Percentiles rank a stretch among this genome's conserved stretches.
Evolutionary conservation across 2,888 invertebrate species (phyloP).

Genomic region (Drosophila lacicola): DNA sequence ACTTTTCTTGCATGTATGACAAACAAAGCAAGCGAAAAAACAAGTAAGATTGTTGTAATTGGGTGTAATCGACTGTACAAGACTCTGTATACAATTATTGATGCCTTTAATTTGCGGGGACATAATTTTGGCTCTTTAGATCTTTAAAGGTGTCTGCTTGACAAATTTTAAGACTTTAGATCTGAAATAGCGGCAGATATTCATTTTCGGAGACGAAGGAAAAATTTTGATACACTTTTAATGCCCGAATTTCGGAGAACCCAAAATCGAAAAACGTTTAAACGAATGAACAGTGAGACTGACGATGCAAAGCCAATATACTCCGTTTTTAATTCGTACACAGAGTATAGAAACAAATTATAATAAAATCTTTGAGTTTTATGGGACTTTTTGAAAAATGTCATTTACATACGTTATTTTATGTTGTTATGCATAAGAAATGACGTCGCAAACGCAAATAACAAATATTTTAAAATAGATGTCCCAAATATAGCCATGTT

Average conservation of each 20-base stretch:
- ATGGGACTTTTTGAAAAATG: constrained; percentile 66
- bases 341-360: constrained; percentile 45
- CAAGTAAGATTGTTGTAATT: neutral
- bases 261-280: no score
- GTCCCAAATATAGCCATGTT: neutral
- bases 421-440: constrained; percentile 40
- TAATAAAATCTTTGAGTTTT: constrained; percentile 74
- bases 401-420: constrained; percentile 82
- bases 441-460: constrained; percentile 1
- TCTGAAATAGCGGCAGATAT: no score
- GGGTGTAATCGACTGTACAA: neutral
- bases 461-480: constrained; percentile 3
- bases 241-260: neutral
- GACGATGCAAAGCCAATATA: neutral
- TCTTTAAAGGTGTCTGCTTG: no score
- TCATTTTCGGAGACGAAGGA: no score
- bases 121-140: no score
- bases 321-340: neutral
- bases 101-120: no score
- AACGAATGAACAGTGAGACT: no score
- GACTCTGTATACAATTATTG: neutral
- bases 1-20: constrained; percentile 29
- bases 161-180: no score
- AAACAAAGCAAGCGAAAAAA: constrained; percentile 31
- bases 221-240: neutral